Evolutionary conservation across 2,888 invertebrate genomes (phyloP).

Genomic region (Taphrorychus bicolor): DNA sequence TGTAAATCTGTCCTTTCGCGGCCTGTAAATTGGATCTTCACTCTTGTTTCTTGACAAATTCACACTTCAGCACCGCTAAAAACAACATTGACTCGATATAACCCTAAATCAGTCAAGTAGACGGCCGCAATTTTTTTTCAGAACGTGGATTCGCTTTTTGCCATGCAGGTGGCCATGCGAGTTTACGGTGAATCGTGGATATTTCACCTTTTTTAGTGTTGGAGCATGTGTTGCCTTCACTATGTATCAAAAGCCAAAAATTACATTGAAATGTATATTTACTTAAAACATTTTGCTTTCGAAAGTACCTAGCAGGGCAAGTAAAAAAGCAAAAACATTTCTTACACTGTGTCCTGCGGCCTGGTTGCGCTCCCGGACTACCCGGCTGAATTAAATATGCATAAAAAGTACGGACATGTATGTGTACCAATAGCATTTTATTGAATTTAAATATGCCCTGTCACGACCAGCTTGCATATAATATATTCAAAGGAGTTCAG

Average conservation of each 20-base stretch:
- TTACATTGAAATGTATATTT: too few relatives aligned
- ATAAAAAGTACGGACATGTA: conserved; percentile 15
- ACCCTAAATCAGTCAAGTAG: conserved; percentile 24
- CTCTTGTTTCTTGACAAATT: conserved; percentile 28
- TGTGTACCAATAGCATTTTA: conserved; percentile 27
- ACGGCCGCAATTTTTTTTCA: conserved; percentile 14
- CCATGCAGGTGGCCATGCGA: conserved; percentile 20
- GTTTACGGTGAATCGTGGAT: conserved; percentile 2
- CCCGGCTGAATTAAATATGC: conserved; percentile 4
- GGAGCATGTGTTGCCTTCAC: neutral
- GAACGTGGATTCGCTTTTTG: conserved; percentile 27
- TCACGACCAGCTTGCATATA: conserved; percentile 16
- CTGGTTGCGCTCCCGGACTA: neutral
- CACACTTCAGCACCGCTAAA: conserved; percentile 21
- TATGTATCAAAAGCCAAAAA: neutral
- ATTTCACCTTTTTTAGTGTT: conserved; percentile 9
- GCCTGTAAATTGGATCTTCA: conserved; percentile 20
- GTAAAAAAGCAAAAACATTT: too few relatives aligned
- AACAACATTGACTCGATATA: conserved; percentile 22
- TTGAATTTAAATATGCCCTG: conserved; percentile 32
- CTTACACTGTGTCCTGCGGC: too few relatives aligned
- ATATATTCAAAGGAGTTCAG: conserved; percentile 24
- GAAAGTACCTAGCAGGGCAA: too few relatives aligned
- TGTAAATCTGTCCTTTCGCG: conserved; percentile 14
- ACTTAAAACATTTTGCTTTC: too few relatives aligned